Percentiles rank a stretch among this genome's conserved stretches.
Conservation (phyloP, 1,140 invertebrate species). For the Leptonema lineaticorne region DNA sequence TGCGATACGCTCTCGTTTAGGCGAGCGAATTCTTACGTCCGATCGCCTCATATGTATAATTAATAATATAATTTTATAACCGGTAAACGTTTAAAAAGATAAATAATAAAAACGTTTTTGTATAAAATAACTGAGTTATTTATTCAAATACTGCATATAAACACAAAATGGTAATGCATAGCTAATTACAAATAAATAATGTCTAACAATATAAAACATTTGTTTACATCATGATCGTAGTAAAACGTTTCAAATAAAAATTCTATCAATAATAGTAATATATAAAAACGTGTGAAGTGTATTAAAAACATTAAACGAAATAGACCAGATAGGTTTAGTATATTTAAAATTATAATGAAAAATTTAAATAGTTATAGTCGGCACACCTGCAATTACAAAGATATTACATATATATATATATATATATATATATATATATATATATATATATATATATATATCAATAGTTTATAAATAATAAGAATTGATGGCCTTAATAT, state of each 20-base stretch:
- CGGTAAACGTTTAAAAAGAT: neutral
- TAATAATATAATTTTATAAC: neutral
- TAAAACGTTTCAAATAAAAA: neutral
- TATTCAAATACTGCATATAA: conserved; percentile 9
- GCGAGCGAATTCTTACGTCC: no score
- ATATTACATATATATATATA: neutral
- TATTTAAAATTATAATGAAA: neutral
- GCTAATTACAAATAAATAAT: conserved; percentile 11
- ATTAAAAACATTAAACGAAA: no score
- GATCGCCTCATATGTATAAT: no score
- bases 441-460: neutral
- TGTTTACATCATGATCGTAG: neutral
- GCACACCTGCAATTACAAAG: neutral
- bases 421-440: neutral
- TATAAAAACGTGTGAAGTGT: no score
- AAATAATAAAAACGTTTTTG: conserved; percentile 5
- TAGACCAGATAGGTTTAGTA: no score
- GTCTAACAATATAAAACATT: neutral
- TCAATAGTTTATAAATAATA: no score
- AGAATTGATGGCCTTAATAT: neutral
- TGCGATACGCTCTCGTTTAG: no score
- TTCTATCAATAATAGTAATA: no score
- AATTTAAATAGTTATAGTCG: no score
- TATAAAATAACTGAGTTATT: conserved; percentile 9
- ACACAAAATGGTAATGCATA: conserved; percentile 16